Conservation (phyloP, 2,888 invertebrate species). For the Deilephila porcellus region DNA sequence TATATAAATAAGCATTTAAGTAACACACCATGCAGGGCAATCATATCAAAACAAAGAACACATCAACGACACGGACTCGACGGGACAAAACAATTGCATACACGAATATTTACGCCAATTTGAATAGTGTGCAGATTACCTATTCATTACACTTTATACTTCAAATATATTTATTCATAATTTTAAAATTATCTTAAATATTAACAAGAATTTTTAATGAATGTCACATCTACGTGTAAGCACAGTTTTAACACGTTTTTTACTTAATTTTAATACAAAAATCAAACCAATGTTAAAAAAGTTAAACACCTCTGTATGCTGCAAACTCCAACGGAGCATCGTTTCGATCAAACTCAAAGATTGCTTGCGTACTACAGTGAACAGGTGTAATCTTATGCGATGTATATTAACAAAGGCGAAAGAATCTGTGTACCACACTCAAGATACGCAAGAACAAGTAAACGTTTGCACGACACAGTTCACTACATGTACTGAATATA, state of each 20-base stretch:
- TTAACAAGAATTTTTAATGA: too few species aligned
- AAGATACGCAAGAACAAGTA: constrained; percentile 53
- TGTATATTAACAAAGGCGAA: constrained; percentile 29
- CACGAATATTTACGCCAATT: too few species aligned
- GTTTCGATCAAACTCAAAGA: neutral
- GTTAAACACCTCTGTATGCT: constrained; percentile 60
- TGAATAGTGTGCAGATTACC: too few species aligned
- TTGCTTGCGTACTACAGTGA: neutral
- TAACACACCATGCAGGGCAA: constrained; percentile 3
- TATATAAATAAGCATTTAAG: neutral
- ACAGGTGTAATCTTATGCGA: constrained; percentile 3
- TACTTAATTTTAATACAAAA: neutral
- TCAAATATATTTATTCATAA: too few species aligned
- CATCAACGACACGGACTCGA: neutral
- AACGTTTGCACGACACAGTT: constrained; percentile 66
- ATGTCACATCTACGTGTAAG: too few species aligned
- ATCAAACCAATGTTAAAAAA: neutral
- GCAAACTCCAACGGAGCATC: constrained; percentile 69
- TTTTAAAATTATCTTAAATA: too few species aligned
- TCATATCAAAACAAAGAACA: constrained; percentile 1
- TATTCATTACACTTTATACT: too few species aligned
- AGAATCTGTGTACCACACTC: constrained; percentile 40
- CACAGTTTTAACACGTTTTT: neutral
- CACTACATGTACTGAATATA: constrained; percentile 68
- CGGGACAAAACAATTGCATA: neutral